phyloP scores from a whole-genome alignment of 2,888 invertebrate genomes.

The Dioctria rufipes region DNA sequence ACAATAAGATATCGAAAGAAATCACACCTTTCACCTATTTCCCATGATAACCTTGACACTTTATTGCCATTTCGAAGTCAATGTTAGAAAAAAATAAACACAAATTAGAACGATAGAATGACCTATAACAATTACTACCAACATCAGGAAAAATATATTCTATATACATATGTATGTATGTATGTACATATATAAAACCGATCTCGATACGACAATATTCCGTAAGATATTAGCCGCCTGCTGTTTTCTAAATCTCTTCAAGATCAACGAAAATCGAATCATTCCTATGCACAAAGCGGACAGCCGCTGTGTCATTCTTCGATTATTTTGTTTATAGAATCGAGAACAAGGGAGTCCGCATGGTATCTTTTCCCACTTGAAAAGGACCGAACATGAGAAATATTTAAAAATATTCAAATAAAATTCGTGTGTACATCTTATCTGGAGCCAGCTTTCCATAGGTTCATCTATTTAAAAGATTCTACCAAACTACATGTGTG shows the following conservation, averaged over 20 bases:
- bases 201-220: neutral
- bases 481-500: too few species aligned
- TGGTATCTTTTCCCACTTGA: slow-evolving; percentile 13
- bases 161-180: too few species aligned
- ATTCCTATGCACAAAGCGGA: slow-evolving; percentile 46
- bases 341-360: slow-evolving; percentile 23
- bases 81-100: slow-evolving; percentile 10
- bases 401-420: slow-evolving; percentile 45
- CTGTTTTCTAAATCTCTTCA: slow-evolving; percentile 2
- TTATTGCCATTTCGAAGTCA: slow-evolving; percentile 29
- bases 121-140: slow-evolving; percentile 48
- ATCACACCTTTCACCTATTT: neutral
- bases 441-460: neutral
- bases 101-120: slow-evolving; percentile 38
- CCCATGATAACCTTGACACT: slow-evolving; percentile 15
- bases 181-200: too few species aligned
- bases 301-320: slow-evolving; percentile 28
- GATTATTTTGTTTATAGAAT: slow-evolving; percentile 42
- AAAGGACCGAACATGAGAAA: slow-evolving; percentile 30
- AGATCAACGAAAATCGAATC: slow-evolving; percentile 29
- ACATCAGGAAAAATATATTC: neutral
- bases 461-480: too few species aligned
- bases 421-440: slow-evolving; percentile 8
- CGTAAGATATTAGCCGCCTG: slow-evolving; percentile 28
- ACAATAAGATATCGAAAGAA: too few species aligned